Base-by-base conservation (phyloP, 2,113 vertebrate species). In the Madoqua kirkii region DNA sequence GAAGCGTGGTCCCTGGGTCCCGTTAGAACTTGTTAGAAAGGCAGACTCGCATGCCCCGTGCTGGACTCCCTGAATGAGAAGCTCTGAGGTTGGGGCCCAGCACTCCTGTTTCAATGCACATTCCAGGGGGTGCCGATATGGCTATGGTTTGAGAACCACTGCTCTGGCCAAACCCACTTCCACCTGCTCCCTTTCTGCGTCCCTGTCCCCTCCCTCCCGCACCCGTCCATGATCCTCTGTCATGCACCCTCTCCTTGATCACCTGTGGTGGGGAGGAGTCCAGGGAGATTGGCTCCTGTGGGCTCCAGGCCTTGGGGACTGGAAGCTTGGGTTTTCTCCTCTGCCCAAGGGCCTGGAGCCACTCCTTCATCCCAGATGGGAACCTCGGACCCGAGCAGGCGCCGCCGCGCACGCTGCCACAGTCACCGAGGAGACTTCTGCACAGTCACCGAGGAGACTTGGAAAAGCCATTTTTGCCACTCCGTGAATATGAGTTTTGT, bases 201-300 rank as follows among this genome's bases (percentile, higher is more conserved):
- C 11, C 5, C 7, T 0, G 14, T 25, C 29, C 55, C 2, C n/a
- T 2, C 0, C 33, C 12, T n/a, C 3, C 48, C 0, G 0, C 5
- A 8, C 19, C 12, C 21, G 19, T 71, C 64, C 19, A 71, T 36
- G 64, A 36, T 81, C 2, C 25, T 2, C 0, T 3, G 1, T 52
- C 50, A 12, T 0, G 16, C 10, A 3, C 50, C 52, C 52, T 71
- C 13, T 83, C n/a, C 52, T 36, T 40, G 21, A 55, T 79, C 81
- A 23, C 9, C 33, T 4, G 0, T 36, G 21, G 79, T 1, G 14
- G 36, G 31, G 43, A 23, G 29, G 23, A 48, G 57, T 54, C 23
- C 48, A 40, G 40, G 43, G 83, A 43, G 60, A 33, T 54, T 6
- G 2, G 15, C 36, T 50, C 60, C 33, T 55, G 86, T 86, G 14